Base-by-base conservation (phyloP, 2,888 invertebrate species). In the Plagiodera versicolora region DNA sequence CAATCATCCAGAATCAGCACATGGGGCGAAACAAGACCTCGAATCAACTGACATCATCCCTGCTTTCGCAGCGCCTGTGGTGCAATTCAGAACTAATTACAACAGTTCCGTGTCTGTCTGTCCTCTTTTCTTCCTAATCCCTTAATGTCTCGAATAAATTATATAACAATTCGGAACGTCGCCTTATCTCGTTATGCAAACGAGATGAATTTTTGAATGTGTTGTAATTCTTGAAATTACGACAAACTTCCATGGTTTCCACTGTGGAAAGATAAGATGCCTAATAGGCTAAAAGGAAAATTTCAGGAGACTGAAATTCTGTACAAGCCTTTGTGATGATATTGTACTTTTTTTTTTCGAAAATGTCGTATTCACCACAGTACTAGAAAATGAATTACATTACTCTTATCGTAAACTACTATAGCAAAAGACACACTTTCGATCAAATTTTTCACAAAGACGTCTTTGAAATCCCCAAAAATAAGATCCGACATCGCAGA, bases 71-170 rank as follows among this genome's bases (percentile, higher is more conserved):
- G 46, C 56, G 61, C 62, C 56, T 57, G 60, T 52, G 63, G 60
- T 48, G 64, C 60, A 67, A 64, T 67, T 65, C 58, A 62, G 57
- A 60, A 60, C 60, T 67, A 67, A 67, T 67, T 67, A 67, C 64
- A 63, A 52, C 58, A 50, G 56, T 60, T 64, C 32, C 57, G 51
- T 19, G 62, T 62, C 65, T 67, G 65, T 50, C 56, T 60, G 52
- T 56, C 63, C 55, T 56, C 61, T 62, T 52, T 60, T 48, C 60
- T 58, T 60, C 17, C 59, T 65, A 64, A 60, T 65, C 64, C 67
- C 55, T 63, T 65, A 65, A 67, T 63, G 60, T 56, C 60, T 58
- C 60, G 67, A 63, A 67, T 67, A 67, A 67, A 67, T 67, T 65
- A 67, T 64, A 11, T 19, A 60, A 59, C 61, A 53, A 60, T 67